Conservation (phyloP, 2,888 invertebrate species). For the Belgica antarctica region DNA sequence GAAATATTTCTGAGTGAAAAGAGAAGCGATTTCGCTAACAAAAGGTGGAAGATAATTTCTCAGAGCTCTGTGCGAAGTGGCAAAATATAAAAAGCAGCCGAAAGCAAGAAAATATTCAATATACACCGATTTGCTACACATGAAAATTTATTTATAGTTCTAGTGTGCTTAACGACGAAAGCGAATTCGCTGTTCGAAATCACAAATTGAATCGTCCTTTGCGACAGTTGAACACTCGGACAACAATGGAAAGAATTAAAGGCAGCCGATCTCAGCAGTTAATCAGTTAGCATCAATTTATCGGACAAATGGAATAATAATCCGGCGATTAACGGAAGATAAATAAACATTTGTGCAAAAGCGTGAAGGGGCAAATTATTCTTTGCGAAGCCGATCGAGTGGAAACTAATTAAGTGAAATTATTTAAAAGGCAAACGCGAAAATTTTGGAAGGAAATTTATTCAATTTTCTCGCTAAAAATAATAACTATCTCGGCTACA, state of each 20-base stretch:
- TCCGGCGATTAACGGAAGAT: neutral
- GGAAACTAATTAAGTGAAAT: neutral
- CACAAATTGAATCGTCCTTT: no score
- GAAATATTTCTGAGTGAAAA: neutral
- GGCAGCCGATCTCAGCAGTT: neutral
- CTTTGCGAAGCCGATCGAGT: neutral
- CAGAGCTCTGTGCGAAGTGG: neutral
- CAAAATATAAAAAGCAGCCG: neutral
- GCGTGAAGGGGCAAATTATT: neutral
- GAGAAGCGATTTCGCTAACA: neutral
- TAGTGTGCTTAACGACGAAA: no score
- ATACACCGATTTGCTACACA: conserved; percentile 10
- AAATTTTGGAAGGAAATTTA: conserved; percentile 4
- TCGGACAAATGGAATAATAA: neutral
- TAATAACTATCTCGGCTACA: conserved; percentile 27
- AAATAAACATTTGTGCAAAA: neutral
- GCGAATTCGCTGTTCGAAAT: no score
- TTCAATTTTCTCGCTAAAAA: conserved; percentile 13
- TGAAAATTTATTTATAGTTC: conserved; percentile 23
- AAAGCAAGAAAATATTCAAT: conserved; percentile 19
- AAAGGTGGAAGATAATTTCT: neutral
- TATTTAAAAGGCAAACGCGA: neutral
- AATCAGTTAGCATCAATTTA: neutral
- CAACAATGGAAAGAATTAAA: neutral
- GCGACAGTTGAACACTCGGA: no score